Base-by-base conservation (phyloP, 2,797 vertebrate genomes). In the Hylomyscus alleni region DNA sequence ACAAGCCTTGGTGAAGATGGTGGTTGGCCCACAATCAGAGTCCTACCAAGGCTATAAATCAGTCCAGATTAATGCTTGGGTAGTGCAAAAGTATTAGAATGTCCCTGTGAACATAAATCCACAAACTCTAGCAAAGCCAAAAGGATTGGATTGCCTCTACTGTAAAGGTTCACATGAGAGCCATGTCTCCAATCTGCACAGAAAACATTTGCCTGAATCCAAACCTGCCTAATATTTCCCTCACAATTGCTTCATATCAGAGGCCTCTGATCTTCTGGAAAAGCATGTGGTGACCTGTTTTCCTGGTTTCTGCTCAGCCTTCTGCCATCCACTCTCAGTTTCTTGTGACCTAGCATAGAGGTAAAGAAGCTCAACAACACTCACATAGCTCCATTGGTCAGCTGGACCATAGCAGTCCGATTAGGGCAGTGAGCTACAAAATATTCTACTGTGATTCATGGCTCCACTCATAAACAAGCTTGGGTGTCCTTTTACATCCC, bases 401-500 rank as follows among this genome's bases (percentile, higher is more conserved):
- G 37, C 65, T 88, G n/a, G 5, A 4, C 10, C 69, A 52, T 15
- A 80, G 31, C 50, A 9, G 52, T 75, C 24, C 44, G 15, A 60
- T 82, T 47, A 65, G 8, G 20, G 44, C 40, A 54, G 65, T 24
- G 14, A 90, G 34, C 37, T 73, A 10, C 29, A 69, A 92, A 77
- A 65, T 60, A 78, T 26, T 4, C 2, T 22, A 47, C 17, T 60
- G 54, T 54, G 40, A 80, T 50, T 31, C n/a, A 13, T 56, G 31
- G 47, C 31, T 60, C 69, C 17, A 50, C 9, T 67, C 11, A 60
- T 76, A 54, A 95, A 73, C 82, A 96, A 86, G 12, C 56, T 75
- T 75, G 50, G 37, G 11, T 20, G 47, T 88, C 69, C 62, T 87
- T 95, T 91, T 81, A 6, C n/a, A n/a, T 76, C 83, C 89, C 62